Conservation (phyloP, 2,113 vertebrate species). For the Platysteira castanea region DNA sequence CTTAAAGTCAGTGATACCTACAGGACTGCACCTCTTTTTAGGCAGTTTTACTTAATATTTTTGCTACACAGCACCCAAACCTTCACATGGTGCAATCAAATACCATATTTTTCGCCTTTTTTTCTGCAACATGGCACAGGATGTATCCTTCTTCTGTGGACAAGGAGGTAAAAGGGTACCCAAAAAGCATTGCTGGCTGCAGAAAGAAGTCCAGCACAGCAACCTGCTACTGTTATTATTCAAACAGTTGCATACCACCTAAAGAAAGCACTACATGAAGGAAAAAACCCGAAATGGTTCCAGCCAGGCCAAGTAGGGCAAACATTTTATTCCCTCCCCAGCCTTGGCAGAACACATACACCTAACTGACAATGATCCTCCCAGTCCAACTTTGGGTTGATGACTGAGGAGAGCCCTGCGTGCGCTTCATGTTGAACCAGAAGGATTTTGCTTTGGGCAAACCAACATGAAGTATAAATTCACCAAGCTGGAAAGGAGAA, state of each 20-base stretch:
- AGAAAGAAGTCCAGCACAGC: not conserved
- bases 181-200: not conserved
- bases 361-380: not conserved
- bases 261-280: not conserved
- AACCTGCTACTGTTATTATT: not conserved
- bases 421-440: accelerated
- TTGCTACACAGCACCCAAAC: not conserved
- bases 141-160: not conserved
- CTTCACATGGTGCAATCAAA: not conserved
- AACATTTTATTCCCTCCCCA: not conserved
- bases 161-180: not conserved
- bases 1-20: not conserved
- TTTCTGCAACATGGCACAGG: not conserved
- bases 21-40: not conserved
- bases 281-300: not conserved
- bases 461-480: accelerated
- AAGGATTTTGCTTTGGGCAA: not conserved
- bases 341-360: accelerated
- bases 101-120: not conserved
- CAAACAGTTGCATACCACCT: not conserved
- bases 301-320: not conserved
- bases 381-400: not conserved
- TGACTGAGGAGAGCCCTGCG: not conserved
- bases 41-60: not conserved
- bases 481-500: not conserved